These are phyloP conservation scores for Odontocerum albicorne DNA, from an alignment of 2,888 invertebrate species.

Conservation along the genomic window DNA sequence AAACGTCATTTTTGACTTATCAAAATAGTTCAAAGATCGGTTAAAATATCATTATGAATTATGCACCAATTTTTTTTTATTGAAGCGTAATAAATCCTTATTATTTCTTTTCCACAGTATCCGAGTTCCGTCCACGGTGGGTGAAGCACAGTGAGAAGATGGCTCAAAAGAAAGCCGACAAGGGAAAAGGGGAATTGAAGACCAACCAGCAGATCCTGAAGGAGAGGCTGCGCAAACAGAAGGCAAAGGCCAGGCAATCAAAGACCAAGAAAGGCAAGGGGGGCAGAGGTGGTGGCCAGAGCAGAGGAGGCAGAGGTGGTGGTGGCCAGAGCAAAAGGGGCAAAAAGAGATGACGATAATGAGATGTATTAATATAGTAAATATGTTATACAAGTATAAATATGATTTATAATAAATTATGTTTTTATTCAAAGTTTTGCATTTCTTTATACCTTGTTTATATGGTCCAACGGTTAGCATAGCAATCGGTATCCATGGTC, in stretches of 20 bases:
- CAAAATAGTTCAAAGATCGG: too few relatives aligned
- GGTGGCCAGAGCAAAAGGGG: slow-evolving; percentile 10
- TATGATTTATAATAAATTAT: too few relatives aligned
- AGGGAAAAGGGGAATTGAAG: slow-evolving; percentile 62
- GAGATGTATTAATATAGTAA: too few relatives aligned
- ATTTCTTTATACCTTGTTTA: too few relatives aligned
- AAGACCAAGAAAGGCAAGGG: slow-evolving; percentile 16
- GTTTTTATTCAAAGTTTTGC: too few relatives aligned
- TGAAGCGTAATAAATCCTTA: too few relatives aligned
- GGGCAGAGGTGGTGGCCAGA: not conserved
- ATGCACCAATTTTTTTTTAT: too few relatives aligned
- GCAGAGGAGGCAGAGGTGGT: not conserved
- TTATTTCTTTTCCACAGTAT: slow-evolving; percentile 45
- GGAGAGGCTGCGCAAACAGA: slow-evolving; percentile 66
- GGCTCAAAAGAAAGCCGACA: slow-evolving; percentile 58
- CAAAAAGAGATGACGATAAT: slow-evolving; percentile 10
- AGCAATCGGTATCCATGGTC: too few relatives aligned
- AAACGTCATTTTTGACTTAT: too few relatives aligned
- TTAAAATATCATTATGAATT: too few relatives aligned
- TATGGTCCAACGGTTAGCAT: too few relatives aligned
- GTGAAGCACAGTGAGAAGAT: slow-evolving; percentile 76
- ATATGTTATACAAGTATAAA: too few relatives aligned
- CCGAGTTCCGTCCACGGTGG: slow-evolving; percentile 71
- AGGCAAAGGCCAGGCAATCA: slow-evolving; percentile 51
- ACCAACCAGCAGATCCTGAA: slow-evolving; percentile 79